These are phyloP conservation scores for Platichthys stellatus DNA, from an alignment of 2,113 vertebrate species.

Conservation along the genomic window DNA sequence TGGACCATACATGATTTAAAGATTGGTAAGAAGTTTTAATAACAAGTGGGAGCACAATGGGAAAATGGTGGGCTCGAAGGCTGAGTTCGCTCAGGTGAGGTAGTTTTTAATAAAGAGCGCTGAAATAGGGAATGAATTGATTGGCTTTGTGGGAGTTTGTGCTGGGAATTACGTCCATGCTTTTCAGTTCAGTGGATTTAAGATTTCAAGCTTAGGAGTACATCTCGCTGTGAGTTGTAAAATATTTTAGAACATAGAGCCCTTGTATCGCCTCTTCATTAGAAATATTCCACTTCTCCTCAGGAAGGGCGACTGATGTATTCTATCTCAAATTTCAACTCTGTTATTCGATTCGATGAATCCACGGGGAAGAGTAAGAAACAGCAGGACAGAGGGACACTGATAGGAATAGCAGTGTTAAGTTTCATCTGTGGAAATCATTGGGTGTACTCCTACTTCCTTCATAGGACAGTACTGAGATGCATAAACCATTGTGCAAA, in stretches of 20 bases:
- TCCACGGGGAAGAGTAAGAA: neutral
- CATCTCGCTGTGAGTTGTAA: neutral
- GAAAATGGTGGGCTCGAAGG: neutral
- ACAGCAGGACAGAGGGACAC: slow-evolving; percentile 1
- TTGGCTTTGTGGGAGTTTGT: neutral
- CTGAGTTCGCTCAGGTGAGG: neutral
- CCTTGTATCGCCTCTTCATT: neutral
- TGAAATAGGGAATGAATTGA: neutral
- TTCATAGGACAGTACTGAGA: neutral
- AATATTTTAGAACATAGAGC: too few species aligned
- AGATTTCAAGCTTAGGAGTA: neutral
- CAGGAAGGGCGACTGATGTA: too few species aligned
- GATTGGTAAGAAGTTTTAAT: neutral
- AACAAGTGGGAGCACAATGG: neutral
- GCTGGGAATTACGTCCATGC: neutral
- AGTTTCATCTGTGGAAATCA: slow-evolving; percentile 22
- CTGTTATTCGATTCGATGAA: too few species aligned
- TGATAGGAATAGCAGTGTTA: slow-evolving; percentile 10
- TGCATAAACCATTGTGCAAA: neutral
- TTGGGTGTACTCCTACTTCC: neutral
- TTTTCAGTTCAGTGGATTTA: neutral
- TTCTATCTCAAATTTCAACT: too few species aligned
- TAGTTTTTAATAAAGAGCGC: neutral
- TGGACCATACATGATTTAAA: neutral
- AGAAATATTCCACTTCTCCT: neutral